Conservation (phyloP, 2,113 vertebrate species). For the Anoura caudifer region DNA sequence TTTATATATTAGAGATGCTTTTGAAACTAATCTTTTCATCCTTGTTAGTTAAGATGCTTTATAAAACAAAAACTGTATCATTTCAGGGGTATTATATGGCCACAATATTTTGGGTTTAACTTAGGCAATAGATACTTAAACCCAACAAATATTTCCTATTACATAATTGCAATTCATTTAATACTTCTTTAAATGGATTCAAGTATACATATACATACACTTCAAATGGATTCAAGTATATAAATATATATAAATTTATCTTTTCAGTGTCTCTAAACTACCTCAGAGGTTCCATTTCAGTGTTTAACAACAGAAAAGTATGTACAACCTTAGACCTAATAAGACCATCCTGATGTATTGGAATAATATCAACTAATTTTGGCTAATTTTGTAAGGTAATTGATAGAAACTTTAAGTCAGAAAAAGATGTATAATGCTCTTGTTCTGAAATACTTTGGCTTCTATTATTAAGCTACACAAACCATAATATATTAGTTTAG, state of each 20-base stretch:
- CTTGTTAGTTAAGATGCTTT: neutral
- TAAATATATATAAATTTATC: neutral
- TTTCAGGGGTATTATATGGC: neutral
- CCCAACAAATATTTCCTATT: slow-evolving; percentile 11
- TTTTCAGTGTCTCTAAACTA: slow-evolving; percentile 23
- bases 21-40: neutral
- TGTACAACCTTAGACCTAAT: neutral
- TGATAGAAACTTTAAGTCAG: neutral
- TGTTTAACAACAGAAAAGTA: slow-evolving; percentile 1
- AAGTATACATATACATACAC: neutral
- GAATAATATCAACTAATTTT: slow-evolving; percentile 15
- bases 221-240: neutral
- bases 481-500: neutral
- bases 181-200: neutral
- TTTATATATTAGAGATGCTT: slow-evolving; percentile 23
- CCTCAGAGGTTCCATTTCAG: neutral
- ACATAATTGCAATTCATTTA: slow-evolving; percentile 28
- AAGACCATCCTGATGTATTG: neutral
- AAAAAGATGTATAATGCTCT: slow-evolving; percentile 4
- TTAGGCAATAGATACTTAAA: slow-evolving; percentile 2
- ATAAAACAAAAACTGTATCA: neutral
- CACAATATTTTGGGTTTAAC: slow-evolving; percentile 10
- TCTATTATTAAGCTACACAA: neutral
- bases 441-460: neutral
- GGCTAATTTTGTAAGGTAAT: neutral